phyloP scores from a whole-genome alignment of 2,888 invertebrate species.

The Lochmaea crataegi region DNA sequence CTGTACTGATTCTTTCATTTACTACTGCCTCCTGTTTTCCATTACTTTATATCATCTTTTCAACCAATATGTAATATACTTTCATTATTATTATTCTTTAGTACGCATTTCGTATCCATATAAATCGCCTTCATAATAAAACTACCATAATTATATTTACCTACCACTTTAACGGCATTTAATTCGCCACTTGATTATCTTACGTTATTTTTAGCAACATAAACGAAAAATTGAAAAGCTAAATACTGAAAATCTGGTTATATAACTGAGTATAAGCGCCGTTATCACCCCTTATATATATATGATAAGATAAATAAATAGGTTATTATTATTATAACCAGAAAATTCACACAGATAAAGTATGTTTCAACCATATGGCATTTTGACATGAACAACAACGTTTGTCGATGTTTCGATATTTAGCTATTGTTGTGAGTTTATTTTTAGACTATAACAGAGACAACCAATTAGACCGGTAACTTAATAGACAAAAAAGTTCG shows the following conservation, averaged over 20 bases:
- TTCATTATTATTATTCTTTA: too few species aligned
- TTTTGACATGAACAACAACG: too few species aligned
- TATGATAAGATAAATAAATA: slow-evolving; percentile 12
- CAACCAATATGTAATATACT: too few species aligned
- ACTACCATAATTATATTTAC: slow-evolving; percentile 13
- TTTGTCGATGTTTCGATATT: too few species aligned
- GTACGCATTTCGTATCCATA: neutral
- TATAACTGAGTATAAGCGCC: neutral
- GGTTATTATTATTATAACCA: neutral
- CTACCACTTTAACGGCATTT: slow-evolving; percentile 11
- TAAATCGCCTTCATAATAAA: neutral
- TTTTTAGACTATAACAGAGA: too few species aligned
- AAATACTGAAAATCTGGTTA: slow-evolving; percentile 17
- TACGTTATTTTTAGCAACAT: neutral
- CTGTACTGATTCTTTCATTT: too few species aligned
- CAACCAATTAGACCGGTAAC: too few species aligned
- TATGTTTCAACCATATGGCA: slow-evolving; percentile 4
- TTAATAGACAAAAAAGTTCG: too few species aligned
- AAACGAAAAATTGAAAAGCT: neutral
- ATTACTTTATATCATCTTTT: too few species aligned
- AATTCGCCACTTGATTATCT: slow-evolving; percentile 7
- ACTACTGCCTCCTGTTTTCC: too few species aligned
- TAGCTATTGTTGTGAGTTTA: too few species aligned
- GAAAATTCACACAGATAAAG: slow-evolving; percentile 7
- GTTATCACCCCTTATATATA: slow-evolving; percentile 7